Base-by-base conservation (phyloP, 2,888 invertebrate species). In the Hemithea aestivaria region DNA sequence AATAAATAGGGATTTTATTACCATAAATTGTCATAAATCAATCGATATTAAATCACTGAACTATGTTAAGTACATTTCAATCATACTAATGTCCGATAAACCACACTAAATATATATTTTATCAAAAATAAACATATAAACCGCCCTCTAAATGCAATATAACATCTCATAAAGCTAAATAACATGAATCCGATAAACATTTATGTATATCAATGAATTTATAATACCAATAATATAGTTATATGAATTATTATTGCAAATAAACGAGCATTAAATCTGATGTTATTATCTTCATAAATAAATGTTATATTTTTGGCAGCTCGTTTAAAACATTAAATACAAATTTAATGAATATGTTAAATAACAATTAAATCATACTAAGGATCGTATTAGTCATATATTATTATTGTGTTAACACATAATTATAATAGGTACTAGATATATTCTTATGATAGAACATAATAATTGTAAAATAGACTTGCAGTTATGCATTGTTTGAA, bases 351-450 rank as follows among this genome's bases (percentile, higher is more conserved):
- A 45, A 53, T 46, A 34, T 38, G 44, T 49, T 57, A 62, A 63
- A 58, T 61, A 62, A 37, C 53, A 56, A 68, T 67, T 57, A 62
- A 66, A 61, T 66, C 58, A 60, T 44, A 24, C 50, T 45, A 42
- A 32, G 45, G 60, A 51, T 48, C 63, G 5, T 16, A 16, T 16
- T 4, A 16, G 16, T 16, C 2, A 16, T 4, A 16, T 5, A 16
- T 5, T 16, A 16, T 16, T 16, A 16, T 16, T 16, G n/a, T n/a
- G n/a, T n/a, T n/a, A n/a, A n/a, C n/a, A n/a, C n/a, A 16, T 16
- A 16, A 16, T 2, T 16, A 16, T 16, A 2, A 4, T 16, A 16
- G 16, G 16, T 16, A 4, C 5, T 16, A 4, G 16, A 16, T 16
- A 16, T 4, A n/a, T n/a, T n/a, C n/a, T n/a, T n/a, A n/a, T n/a